These are phyloP conservation scores for Achatina immaculata DNA, from an alignment of 1,140 invertebrate genomes.

Conservation along the genomic window DNA sequence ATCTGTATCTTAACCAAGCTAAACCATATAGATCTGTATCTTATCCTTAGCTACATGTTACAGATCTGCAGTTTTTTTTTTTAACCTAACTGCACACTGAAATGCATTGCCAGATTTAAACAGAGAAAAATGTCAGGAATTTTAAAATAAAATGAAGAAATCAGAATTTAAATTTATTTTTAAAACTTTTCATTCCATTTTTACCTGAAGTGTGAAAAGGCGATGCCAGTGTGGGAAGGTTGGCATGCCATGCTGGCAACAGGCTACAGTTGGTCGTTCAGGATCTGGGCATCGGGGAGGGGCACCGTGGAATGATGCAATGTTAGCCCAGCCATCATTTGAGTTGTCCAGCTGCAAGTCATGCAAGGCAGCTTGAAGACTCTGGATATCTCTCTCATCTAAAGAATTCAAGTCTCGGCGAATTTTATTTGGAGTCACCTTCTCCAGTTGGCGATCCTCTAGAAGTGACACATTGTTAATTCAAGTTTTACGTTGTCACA, in stretches of 20 bases:
- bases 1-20: too few relatives aligned
- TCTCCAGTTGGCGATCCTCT: background rate
- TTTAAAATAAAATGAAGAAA: too few relatives aligned
- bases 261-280: slow-evolving; percentile 30
- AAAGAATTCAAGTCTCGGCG: slow-evolving; percentile 10
- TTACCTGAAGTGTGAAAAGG: slow-evolving; percentile 43
- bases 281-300: slow-evolving; percentile 36
- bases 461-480: background rate
- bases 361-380: slow-evolving; percentile 30
- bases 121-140: too few relatives aligned
- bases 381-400: slow-evolving; percentile 11
- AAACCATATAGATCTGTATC: too few relatives aligned
- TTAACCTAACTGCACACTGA: too few relatives aligned
- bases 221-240: slow-evolving; percentile 52
- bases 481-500: too few relatives aligned
- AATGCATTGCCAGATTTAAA: too few relatives aligned
- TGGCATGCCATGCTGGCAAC: slow-evolving; percentile 48
- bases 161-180: too few relatives aligned
- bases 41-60: too few relatives aligned
- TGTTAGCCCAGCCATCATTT: slow-evolving; percentile 22
- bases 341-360: slow-evolving; percentile 32
- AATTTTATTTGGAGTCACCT: background rate
- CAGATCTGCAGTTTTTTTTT: too few relatives aligned
- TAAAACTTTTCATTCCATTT: slow-evolving; percentile 2
- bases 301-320: slow-evolving; percentile 38